Evolutionary conservation across 2,797 vertebrate species (phyloP).

Genomic region (Sylvilagus floridanus): DNA sequence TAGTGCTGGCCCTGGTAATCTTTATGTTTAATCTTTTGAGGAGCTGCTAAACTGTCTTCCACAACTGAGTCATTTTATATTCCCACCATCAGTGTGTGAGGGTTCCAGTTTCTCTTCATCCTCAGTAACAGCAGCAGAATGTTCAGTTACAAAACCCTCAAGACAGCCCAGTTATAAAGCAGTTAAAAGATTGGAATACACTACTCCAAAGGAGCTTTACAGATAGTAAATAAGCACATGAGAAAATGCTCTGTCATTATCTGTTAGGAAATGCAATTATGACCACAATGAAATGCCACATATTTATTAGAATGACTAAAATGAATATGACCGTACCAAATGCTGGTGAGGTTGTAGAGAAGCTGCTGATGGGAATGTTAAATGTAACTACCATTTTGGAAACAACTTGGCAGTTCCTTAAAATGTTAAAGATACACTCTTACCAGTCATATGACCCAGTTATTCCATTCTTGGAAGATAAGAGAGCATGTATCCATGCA

Average conservation of each 20-base stretch:
- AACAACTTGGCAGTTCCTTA: background rate
- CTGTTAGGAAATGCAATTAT: slow-evolving; percentile 50
- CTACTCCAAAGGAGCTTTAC: background rate
- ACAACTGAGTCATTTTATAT: slow-evolving; percentile 34
- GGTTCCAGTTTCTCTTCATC: slow-evolving; percentile 7
- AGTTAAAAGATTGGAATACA: background rate
- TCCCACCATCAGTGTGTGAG: background rate
- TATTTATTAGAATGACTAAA: background rate
- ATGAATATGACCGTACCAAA: slow-evolving; percentile 10
- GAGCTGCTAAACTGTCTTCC: slow-evolving; percentile 40
- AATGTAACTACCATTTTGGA: background rate
- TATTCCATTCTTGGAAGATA: background rate
- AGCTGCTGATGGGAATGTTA: slow-evolving; percentile 12
- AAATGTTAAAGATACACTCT: background rate
- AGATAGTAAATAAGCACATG: background rate
- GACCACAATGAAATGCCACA: background rate
- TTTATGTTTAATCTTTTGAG: slow-evolving; percentile 54
- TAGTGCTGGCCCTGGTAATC: too few relatives aligned
- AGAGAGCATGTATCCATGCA: background rate
- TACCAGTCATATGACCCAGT: background rate
- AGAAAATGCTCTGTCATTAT: slow-evolving; percentile 28
- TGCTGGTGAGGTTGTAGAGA: background rate
- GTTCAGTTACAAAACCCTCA: background rate
- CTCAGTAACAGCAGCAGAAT: background rate
- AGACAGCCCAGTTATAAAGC: background rate